Evolutionary conservation across 2,113 vertebrate genomes (phyloP).

Genomic region (Myiagra hebetior): DNA sequence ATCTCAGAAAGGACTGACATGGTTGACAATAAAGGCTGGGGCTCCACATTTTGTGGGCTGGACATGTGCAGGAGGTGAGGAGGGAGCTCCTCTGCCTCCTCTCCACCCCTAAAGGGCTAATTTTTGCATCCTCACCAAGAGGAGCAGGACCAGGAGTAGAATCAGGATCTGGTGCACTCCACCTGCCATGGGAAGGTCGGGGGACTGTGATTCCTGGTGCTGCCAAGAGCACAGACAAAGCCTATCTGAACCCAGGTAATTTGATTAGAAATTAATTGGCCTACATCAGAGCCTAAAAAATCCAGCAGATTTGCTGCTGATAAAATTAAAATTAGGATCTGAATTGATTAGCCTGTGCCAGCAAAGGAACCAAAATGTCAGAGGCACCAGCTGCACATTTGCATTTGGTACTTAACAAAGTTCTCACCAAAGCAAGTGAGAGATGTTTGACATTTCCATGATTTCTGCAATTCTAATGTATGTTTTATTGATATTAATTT

Average conservation of each 20-base stretch:
- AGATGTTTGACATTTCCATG: slow-evolving; percentile 65
- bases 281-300: slow-evolving; percentile 23
- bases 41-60: neutral
- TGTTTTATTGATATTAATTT: slow-evolving; percentile 32
- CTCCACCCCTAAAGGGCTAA: neutral
- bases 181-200: rapidly evolving
- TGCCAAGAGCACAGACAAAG: neutral
- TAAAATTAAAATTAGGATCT: slow-evolving; percentile 57
- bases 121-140: neutral
- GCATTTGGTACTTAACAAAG: slow-evolving; percentile 60
- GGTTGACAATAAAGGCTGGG: neutral
- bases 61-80: neutral
- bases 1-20: neutral
- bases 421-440: slow-evolving; percentile 50
- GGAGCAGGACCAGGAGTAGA: neutral
- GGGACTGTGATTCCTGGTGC: neutral
- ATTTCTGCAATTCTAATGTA: slow-evolving; percentile 55
- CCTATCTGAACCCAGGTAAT: neutral
- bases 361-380: slow-evolving; percentile 64
- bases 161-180: neutral
- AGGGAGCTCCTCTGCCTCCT: neutral
- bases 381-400: slow-evolving; percentile 66
- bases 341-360: slow-evolving; percentile 60
- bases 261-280: slow-evolving; percentile 54
- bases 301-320: slow-evolving; percentile 55